Base-by-base conservation (phyloP, 2,113 vertebrate genomes). In the Ondatra zibethicus region DNA sequence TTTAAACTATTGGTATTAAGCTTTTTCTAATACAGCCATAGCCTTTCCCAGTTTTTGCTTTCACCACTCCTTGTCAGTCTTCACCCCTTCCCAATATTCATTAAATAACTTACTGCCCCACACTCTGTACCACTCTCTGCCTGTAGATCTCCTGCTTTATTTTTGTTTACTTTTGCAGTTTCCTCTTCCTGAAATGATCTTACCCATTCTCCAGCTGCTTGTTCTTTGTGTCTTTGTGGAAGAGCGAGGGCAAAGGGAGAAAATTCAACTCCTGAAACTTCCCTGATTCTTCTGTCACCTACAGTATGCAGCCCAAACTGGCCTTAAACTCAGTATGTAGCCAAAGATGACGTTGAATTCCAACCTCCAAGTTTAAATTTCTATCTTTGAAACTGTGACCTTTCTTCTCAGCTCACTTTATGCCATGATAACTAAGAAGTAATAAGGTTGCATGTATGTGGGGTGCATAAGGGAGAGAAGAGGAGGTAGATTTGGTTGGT, bases 321-420 rank as follows among this genome's bases (percentile, higher is more conserved):
- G 14, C 9, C 63, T 66, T 33, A 36, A 45, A 33, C 29, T 42
- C n/a, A 84, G 4, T 61, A 21, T 68, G 31, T 87, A 36, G 31
- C 85, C 21, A 68, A 50, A 65, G 65, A 27, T 52, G 45, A 70
- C 45, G 10, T 55, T 73, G 33, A n/a, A 72, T 88, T 58, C 47
- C 27, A 55, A 7, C 50, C 36, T 58, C 66, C 23, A 88, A 21
- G n/a, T 58, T 89, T 42, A 89, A 58, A 89, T 58, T 52, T 86
- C 27, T 75, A 61, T 93, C 42, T 93, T 97, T 95, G n/a, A 95
- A 88, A 70, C 94, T 96, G n/a, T 94, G 72, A 5, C 4, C n/a
- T 86, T 96, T 90, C 86, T 95, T 92, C 31, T 72, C 76, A 39
- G 16, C 85, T 96, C 93, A 89, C 25, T 36, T 95, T 7, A 25